A percentile compares a stretch with the other conserved stretches of the same genome.
Conservation (phyloP, 1,140 invertebrate species). For the Campoletis sonorensis region DNA sequence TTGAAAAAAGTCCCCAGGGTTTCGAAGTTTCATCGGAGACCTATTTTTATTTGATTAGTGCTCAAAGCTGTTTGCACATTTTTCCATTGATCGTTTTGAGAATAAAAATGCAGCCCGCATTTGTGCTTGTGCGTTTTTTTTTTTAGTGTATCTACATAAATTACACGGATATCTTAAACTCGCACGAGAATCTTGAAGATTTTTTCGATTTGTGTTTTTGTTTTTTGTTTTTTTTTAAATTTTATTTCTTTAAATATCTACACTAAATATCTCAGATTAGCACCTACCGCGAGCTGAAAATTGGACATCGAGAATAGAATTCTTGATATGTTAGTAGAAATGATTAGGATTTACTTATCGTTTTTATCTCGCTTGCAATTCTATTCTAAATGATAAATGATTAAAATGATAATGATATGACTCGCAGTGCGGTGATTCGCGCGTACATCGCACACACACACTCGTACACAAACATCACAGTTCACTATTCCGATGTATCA, state of each 20-base stretch:
- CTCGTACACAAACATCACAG: conserved; percentile 54
- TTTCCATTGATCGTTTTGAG: neutral
- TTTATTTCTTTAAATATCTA: neutral
- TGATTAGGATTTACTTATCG: conserved; percentile 18
- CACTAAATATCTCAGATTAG: conserved; percentile 11
- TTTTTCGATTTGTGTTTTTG: too few species aligned
- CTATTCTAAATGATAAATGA: conserved; percentile 3
- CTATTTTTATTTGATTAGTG: neutral
- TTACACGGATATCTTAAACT: conserved; percentile 10
- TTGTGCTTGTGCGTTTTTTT: conserved; percentile 38
- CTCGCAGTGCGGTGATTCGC: conserved; percentile 37
- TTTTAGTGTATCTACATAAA: conserved; percentile 19
- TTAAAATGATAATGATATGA: conserved; percentile 48
- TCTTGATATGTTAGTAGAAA: conserved; percentile 47
- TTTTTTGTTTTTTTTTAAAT: too few species aligned
- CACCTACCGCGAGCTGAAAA: conserved; percentile 33
- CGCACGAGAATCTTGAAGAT: conserved; percentile 14
- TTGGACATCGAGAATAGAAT: conserved; percentile 40
- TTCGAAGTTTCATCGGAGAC: neutral
- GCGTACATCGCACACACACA: conserved; percentile 20
- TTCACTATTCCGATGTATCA: conserved; percentile 61
- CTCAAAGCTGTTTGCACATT: neutral
- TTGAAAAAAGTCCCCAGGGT: neutral
- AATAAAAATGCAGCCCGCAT: neutral
- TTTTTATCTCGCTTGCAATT: conserved; percentile 21